These are phyloP conservation scores for Lordiphosa stackelbergi DNA, from an alignment of 1,140 invertebrate genomes.

Conservation along the genomic window DNA sequence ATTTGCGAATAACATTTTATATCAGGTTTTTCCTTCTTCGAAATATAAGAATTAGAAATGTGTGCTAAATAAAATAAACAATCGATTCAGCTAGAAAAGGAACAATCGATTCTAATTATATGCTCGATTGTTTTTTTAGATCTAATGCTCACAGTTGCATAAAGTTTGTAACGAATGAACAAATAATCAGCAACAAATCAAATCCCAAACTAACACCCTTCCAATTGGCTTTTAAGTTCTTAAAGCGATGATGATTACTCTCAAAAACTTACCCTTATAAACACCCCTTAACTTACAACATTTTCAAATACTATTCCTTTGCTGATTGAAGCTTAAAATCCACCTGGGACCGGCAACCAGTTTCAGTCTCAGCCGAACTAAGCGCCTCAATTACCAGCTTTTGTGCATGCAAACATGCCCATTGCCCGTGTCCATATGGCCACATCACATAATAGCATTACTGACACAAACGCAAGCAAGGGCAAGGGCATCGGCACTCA, in stretches of 20 bases:
- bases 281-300: background rate
- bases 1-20: no score
- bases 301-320: slow-evolving; percentile 4
- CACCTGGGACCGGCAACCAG: slow-evolving; percentile 19
- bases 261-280: slow-evolving; percentile 1
- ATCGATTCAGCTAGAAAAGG: no score
- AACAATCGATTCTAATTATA: no score
- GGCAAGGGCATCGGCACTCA: slow-evolving; percentile 14
- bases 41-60: no score
- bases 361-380: slow-evolving; percentile 16
- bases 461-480: slow-evolving; percentile 17
- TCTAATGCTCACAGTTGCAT: no score
- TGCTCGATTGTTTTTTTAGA: no score
- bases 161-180: no score
- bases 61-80: no score
- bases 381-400: slow-evolving; percentile 50
- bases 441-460: slow-evolving; percentile 34
- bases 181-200: no score
- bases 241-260: slow-evolving; percentile 28
- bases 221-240: slow-evolving; percentile 23
- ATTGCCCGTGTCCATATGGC: slow-evolving; percentile 9
- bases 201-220: no score
- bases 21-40: no score
- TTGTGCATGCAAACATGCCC: slow-evolving; percentile 25
- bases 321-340: slow-evolving; percentile 31